These are phyloP conservation scores for Eristalis tenax DNA, from an alignment of 2,888 invertebrate genomes.

Conservation along the genomic window DNA sequence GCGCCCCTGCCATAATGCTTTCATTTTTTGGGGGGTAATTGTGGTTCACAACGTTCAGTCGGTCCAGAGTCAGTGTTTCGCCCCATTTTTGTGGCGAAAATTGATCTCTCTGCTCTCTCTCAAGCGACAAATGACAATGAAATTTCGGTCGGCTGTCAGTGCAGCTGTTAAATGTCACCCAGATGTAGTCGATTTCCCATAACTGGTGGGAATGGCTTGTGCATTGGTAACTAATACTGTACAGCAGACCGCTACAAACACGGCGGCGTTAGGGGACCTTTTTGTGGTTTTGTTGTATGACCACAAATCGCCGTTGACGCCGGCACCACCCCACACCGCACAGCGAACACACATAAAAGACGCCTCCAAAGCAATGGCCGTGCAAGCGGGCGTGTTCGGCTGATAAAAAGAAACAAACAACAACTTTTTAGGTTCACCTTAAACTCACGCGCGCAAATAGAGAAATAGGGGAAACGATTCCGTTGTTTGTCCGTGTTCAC, in stretches of 20 bases:
- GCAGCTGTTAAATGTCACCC: slow-evolving; percentile 65
- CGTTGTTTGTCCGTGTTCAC: background rate
- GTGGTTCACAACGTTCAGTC: background rate
- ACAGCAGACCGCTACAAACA: too few species aligned
- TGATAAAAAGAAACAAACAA: background rate
- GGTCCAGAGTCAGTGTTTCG: background rate
- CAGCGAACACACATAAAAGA: background rate
- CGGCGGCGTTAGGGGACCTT: slow-evolving; percentile 27
- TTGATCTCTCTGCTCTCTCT: slow-evolving; percentile 19
- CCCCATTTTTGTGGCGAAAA: slow-evolving; percentile 50
- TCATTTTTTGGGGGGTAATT: slow-evolving; percentile 62
- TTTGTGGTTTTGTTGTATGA: slow-evolving; percentile 61
- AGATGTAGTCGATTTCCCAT: slow-evolving; percentile 26
- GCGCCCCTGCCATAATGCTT: slow-evolving; percentile 25
- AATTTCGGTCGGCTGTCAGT: slow-evolving; percentile 26
- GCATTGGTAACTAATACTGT: slow-evolving; percentile 62
- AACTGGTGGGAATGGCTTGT: slow-evolving; percentile 40
- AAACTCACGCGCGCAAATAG: background rate
- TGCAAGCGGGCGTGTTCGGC: slow-evolving; percentile 40
- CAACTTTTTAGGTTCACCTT: background rate
- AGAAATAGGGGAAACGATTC: background rate
- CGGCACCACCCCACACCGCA: background rate
- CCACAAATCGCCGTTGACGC: slow-evolving; percentile 52
- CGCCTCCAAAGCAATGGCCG: slow-evolving; percentile 33
- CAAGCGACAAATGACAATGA: slow-evolving; percentile 37